phyloP scores from a whole-genome alignment of 2,888 invertebrate genomes.

The Melieria omissa region DNA sequence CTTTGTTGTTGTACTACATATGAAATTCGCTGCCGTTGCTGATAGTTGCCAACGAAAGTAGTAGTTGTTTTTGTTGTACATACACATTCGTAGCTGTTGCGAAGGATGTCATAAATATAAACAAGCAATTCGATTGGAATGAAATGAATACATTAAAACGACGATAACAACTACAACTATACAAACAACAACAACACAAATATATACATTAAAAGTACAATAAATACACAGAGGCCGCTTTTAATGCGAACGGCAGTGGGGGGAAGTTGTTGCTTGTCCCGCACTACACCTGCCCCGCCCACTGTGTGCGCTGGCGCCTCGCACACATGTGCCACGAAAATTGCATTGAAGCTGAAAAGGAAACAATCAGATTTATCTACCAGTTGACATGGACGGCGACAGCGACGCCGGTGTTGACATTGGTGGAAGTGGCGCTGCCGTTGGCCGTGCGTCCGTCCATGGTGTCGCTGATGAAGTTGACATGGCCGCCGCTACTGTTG shows the following conservation, averaged over 20 bases:
- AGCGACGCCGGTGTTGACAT: neutral
- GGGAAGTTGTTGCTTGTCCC: no score
- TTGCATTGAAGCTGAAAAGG: neutral
- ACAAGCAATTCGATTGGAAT: slow-evolving; percentile 27
- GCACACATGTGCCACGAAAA: neutral
- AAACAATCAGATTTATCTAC: slow-evolving; percentile 21
- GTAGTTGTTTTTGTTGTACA: neutral
- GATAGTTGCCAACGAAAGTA: neutral
- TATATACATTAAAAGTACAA: no score
- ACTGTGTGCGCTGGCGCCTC: neutral
- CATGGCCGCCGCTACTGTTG: neutral
- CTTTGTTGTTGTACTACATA: neutral
- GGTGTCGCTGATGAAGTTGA: neutral
- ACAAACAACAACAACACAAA: neutral
- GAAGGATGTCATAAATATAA: slow-evolving; percentile 32
- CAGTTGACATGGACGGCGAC: slow-evolving; percentile 14
- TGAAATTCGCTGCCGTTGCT: neutral
- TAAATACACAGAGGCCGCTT: no score
- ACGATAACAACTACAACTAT: slow-evolving; percentile 10
- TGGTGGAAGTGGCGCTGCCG: neutral
- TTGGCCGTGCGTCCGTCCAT: neutral
- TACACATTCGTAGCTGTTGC: neutral
- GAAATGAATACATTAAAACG: slow-evolving; percentile 9
- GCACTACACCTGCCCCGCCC: no score
- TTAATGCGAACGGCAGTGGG: no score